Evolutionary conservation across 2,888 invertebrate species (phyloP).

Genomic region (Teleiodes luculella): DNA sequence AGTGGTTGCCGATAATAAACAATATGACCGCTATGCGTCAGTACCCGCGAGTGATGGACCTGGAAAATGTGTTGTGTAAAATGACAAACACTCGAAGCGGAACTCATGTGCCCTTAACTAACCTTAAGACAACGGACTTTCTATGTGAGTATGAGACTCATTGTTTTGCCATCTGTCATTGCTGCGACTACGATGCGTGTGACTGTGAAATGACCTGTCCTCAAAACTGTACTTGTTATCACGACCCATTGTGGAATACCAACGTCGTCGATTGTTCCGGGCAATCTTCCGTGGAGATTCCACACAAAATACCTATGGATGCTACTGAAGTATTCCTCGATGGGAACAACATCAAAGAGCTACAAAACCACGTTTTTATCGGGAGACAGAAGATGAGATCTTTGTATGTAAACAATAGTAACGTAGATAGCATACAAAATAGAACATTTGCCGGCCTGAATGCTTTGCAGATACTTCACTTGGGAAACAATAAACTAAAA

Average conservation of each 20-base stretch:
- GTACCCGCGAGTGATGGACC: conserved; percentile 92
- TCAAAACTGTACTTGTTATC: conserved; percentile 94
- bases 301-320: conserved; percentile 94
- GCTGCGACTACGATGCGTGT: conserved; percentile 97
- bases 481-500: conserved; percentile 90
- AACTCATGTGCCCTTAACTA: conserved; percentile 86
- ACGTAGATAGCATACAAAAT: conserved; percentile 91
- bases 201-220: conserved; percentile 99
- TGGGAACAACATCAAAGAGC: conserved; percentile 90
- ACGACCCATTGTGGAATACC: conserved; percentile 95
- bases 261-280: conserved; percentile 95
- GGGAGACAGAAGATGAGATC: conserved; percentile 93
- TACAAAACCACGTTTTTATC: conserved; percentile 93
- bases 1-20: conserved; percentile 94
- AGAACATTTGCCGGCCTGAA: conserved; percentile 93
- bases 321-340: conserved; percentile 95
- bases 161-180: conserved; percentile 96
- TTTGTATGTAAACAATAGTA: conserved; percentile 90
- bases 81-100: conserved; percentile 90
- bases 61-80: conserved; percentile 92
- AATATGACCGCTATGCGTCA: conserved; percentile 89
- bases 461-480: conserved; percentile 87
- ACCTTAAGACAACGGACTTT: conserved; percentile 89
- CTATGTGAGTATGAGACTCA: conserved; percentile 95
- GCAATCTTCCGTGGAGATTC: conserved; percentile 86